phyloP scores from a whole-genome alignment of 2,888 invertebrate species.

The Dusona sp. region DNA sequence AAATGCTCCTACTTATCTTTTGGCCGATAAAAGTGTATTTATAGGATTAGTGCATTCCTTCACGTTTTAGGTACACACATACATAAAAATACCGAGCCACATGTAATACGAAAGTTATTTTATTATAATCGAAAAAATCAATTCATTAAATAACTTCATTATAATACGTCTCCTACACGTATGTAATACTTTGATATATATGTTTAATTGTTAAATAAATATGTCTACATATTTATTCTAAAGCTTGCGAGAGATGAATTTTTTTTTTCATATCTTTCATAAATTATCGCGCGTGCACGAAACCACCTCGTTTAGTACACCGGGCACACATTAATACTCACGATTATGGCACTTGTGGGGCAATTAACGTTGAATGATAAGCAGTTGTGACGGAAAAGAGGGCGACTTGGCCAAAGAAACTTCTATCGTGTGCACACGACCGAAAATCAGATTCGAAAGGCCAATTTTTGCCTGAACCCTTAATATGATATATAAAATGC shows the following conservation, averaged over 20 bases:
- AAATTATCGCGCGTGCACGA: conserved; percentile 46
- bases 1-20: background rate
- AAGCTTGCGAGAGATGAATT: background rate
- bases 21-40: background rate
- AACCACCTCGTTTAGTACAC: conserved; percentile 34
- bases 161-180: background rate
- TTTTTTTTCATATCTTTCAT: conserved; percentile 20
- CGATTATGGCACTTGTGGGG: conserved; percentile 34
- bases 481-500: conserved; percentile 16
- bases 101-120: background rate
- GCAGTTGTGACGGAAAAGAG: conserved; percentile 36
- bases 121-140: background rate
- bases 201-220: background rate
- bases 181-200: background rate
- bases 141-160: background rate
- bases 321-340: background rate
- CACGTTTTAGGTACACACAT: background rate
- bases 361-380: conserved; percentile 63
- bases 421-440: conserved; percentile 43
- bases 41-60: background rate
- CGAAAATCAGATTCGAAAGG: conserved; percentile 30
- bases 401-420: conserved; percentile 4
- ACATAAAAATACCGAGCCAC: background rate
- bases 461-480: background rate
- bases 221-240: background rate